A percentile compares a stretch with the other conserved stretches of the same genome.
These are phyloP conservation scores for Stigmatopora nigra DNA, from an alignment of 2,113 vertebrate species.

Conservation along the genomic window DNA sequence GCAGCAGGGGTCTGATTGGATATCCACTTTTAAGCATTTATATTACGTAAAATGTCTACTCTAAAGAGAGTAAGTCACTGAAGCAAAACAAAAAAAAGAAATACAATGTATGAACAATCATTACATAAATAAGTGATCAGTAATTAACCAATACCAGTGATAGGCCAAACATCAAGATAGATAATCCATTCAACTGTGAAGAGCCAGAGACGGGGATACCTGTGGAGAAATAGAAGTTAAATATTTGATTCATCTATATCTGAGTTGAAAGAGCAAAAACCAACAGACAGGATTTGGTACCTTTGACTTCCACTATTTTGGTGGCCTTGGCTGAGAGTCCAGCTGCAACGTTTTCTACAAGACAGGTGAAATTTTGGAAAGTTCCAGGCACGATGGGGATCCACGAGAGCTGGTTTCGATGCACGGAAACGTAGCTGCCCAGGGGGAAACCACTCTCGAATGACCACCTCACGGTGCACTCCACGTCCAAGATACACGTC, in stretches of 20 bases:
- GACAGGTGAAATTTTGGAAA: slow-evolving; percentile 47
- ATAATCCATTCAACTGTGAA: neutral
- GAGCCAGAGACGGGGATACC: slow-evolving; percentile 26
- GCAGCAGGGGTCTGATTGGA: too few relatives aligned
- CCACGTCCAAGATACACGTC: slow-evolving; percentile 30
- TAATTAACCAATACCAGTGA: neutral
- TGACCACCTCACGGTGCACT: slow-evolving; percentile 39
- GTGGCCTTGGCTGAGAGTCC: slow-evolving; percentile 30
- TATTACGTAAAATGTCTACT: neutral
- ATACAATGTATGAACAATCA: neutral
- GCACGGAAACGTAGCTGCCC: slow-evolving; percentile 20
- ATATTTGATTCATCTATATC: neutral
- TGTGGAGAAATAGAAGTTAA: neutral
- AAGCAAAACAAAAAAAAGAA: neutral
- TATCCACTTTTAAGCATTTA: neutral
- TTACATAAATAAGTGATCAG: neutral
- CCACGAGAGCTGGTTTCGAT: slow-evolving; percentile 35
- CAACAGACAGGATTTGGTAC: neutral
- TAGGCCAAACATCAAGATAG: slow-evolving; percentile 3
- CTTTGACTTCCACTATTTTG: slow-evolving; percentile 44
- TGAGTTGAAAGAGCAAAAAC: neutral
- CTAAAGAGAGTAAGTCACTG: neutral
- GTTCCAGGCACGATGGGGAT: slow-evolving; percentile 26
- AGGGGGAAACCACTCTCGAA: slow-evolving; percentile 38
- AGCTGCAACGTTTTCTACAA: slow-evolving; percentile 34